Percentiles rank a stretch among this genome's conserved stretches.
Conservation (phyloP, 2,113 vertebrate species). For the Sander lucioperca region DNA sequence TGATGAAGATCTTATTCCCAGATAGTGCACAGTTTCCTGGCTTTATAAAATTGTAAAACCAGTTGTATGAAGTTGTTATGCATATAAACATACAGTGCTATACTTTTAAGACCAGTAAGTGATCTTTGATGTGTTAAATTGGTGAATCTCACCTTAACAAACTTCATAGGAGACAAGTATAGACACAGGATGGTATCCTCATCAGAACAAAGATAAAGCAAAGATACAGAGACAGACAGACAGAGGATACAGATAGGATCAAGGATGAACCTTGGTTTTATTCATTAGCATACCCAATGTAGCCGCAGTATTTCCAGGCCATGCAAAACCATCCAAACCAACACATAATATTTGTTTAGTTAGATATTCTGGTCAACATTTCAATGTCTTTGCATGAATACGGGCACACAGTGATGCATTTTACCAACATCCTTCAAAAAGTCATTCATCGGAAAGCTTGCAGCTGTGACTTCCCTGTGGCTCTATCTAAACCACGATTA, state of each 20-base stretch:
- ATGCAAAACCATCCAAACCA: slow-evolving; percentile 48
- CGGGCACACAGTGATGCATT: neutral
- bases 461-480: neutral
- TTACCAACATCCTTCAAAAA: neutral
- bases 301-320: neutral
- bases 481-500: neutral
- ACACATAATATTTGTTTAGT: slow-evolving; percentile 41
- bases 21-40: neutral
- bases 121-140: neutral
- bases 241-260: neutral
- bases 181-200: neutral
- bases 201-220: neutral
- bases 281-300: neutral
- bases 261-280: neutral
- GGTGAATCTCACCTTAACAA: neutral
- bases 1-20: neutral
- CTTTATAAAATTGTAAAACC: neutral
- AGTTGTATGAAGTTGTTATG: neutral
- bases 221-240: neutral
- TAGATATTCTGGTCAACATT: slow-evolving; percentile 15
- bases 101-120: neutral
- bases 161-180: neutral
- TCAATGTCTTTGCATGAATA: slow-evolving; percentile 3
- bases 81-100: too few species aligned
- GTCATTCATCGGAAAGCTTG: neutral